Conservation (phyloP, 2,888 invertebrate species). For the Drosophila koepferae region DNA sequence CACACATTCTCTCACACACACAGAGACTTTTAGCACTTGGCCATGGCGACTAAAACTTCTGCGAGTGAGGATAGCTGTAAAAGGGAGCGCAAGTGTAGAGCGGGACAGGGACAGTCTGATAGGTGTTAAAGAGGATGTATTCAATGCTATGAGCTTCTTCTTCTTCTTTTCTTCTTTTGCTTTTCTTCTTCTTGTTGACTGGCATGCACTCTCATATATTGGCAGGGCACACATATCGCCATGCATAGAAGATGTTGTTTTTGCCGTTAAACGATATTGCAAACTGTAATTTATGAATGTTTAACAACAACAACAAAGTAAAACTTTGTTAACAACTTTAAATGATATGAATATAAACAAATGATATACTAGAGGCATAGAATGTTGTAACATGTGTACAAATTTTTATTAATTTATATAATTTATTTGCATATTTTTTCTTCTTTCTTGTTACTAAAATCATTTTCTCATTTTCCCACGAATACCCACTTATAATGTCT, state of each 20-base stretch:
- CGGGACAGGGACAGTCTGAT: neutral
- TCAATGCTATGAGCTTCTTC: neutral
- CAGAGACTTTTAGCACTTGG: conserved; percentile 2
- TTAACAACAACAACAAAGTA: neutral
- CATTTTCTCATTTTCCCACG: too few species aligned
- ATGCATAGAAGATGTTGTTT: neutral
- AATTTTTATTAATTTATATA: too few species aligned
- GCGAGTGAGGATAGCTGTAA: neutral
- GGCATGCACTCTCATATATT: conserved; percentile 4
- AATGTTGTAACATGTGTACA: too few species aligned
- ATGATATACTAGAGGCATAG: too few species aligned
- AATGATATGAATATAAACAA: too few species aligned
- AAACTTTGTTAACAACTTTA: neutral
- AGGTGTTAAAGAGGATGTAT: neutral
- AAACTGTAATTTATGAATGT: conserved; percentile 4
- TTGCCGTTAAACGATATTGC: neutral
- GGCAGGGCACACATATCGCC: neutral
- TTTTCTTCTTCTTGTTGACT: neutral
- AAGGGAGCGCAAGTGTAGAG: too few species aligned
- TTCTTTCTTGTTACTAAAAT: too few species aligned
- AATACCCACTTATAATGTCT: too few species aligned
- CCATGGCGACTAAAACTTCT: conserved; percentile 20
- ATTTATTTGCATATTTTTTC: too few species aligned
- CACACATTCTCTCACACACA: neutral
- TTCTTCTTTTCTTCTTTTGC: neutral